A percentile compares a stretch with the other conserved stretches of the same genome.
phyloP scores from a whole-genome alignment of 2,113 vertebrate species.

The Lepisosteus osseus region DNA sequence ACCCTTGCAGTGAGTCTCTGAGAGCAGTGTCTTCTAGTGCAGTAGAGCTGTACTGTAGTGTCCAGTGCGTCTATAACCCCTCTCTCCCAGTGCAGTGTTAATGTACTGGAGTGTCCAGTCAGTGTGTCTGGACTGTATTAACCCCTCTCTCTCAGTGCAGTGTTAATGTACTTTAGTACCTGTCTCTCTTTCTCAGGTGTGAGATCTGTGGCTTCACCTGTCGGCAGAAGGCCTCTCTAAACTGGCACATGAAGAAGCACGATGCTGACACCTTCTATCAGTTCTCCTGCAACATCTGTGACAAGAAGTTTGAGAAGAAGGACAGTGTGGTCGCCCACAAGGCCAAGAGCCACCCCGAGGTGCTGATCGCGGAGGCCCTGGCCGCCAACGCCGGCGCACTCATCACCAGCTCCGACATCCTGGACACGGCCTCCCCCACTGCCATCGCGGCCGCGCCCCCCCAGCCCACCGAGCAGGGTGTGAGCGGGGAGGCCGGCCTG shows the following conservation, averaged over 20 bases:
- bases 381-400: constrained; percentile 91
- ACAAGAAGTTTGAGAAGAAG: constrained; percentile 98
- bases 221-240: constrained; percentile 95
- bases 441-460: no score
- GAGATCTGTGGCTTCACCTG: constrained; percentile 98
- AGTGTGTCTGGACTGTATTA: no score
- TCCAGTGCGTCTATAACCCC: neutral
- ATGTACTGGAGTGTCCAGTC: no score
- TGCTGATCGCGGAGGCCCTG: constrained; percentile 92
- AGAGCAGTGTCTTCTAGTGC: neutral
- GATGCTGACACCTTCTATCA: constrained; percentile 95
- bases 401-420: constrained; percentile 69
- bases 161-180: neutral
- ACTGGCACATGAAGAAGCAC: constrained; percentile 99
- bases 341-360: constrained; percentile 95
- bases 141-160: no score
- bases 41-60: neutral
- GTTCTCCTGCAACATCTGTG: constrained; percentile 96
- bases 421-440: no score
- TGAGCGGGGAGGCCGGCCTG: no score
- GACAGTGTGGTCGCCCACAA: constrained; percentile 97
- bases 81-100: no score
- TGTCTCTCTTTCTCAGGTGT: constrained; percentile 64
- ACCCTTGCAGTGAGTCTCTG: constrained; percentile 85
- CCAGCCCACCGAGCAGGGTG: no score